Evolutionary conservation across 1,140 invertebrate genomes (phyloP).

Genomic region (Homalodisca vitripennis): DNA sequence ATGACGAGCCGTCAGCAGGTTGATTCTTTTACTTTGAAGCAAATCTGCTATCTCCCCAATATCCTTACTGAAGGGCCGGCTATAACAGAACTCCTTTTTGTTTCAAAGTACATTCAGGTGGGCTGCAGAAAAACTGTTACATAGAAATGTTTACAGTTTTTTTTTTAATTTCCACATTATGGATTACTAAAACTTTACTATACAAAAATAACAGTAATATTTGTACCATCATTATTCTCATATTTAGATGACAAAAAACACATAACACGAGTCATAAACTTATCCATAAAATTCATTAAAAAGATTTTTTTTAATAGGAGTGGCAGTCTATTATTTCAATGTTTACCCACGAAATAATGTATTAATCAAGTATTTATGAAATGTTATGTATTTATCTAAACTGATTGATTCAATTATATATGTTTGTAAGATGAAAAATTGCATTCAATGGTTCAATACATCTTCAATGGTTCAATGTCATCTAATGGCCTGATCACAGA

Average conservation of each 20-base stretch:
- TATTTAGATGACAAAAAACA: not conserved
- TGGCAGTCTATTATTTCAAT: too few relatives aligned
- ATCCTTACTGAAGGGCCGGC: conserved; percentile 48
- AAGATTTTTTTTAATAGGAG: too few relatives aligned
- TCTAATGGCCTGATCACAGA: too few relatives aligned
- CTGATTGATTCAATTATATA: too few relatives aligned
- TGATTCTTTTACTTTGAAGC: conserved; percentile 58
- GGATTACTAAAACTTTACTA: not conserved
- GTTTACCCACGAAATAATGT: too few relatives aligned
- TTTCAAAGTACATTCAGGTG: not conserved
- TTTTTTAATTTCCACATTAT: not conserved
- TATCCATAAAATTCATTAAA: too few relatives aligned
- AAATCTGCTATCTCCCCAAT: conserved; percentile 62
- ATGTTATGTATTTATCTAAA: too few relatives aligned
- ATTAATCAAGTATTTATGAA: too few relatives aligned
- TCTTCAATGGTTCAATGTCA: too few relatives aligned
- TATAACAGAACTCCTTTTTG: conserved; percentile 44
- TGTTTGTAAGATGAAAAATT: too few relatives aligned
- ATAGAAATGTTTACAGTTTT: not conserved
- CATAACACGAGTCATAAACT: not conserved
- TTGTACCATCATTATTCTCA: not conserved
- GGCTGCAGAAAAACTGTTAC: not conserved
- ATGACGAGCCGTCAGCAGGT: conserved; percentile 55
- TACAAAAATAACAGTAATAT: not conserved
- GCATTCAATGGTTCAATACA: too few relatives aligned